Evolutionary conservation across 2,888 invertebrate species (phyloP).

Genomic region (Acronicta leporina): DNA sequence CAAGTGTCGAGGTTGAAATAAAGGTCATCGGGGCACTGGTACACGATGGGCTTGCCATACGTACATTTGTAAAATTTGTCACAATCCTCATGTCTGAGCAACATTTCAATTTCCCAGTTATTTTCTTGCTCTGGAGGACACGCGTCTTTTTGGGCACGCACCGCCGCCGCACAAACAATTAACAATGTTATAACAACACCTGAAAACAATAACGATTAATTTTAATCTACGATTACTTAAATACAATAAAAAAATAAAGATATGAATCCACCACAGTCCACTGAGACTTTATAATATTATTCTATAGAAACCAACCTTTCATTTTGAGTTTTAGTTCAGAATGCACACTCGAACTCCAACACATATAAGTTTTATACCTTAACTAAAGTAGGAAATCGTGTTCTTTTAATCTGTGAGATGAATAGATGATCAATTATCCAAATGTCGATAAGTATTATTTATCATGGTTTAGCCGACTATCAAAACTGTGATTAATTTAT

Average conservation of each 20-base stretch:
- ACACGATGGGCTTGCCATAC: constrained; percentile 89
- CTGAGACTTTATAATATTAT: constrained; percentile 6
- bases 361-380: constrained; percentile 48
- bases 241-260: constrained; percentile 7
- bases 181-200: constrained; percentile 60
- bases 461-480: constrained; percentile 42
- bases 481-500: constrained; percentile 44
- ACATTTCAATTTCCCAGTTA: constrained; percentile 80
- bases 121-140: constrained; percentile 73
- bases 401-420: constrained; percentile 55
- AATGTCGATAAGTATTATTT: constrained; percentile 28
- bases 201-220: constrained; percentile 43
- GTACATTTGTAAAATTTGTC: constrained; percentile 91
- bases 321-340: constrained; percentile 45
- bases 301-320: constrained; percentile 49
- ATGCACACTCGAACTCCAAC: constrained; percentile 19
- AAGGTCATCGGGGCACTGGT: constrained; percentile 87
- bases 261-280: not conserved
- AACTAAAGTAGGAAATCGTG: constrained; percentile 50
- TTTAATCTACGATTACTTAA: constrained; percentile 1
- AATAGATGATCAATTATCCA: constrained; percentile 39
- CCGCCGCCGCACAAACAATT: constrained; percentile 58
- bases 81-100: constrained; percentile 89
- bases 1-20: constrained; percentile 87
- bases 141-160: constrained; percentile 56